These are phyloP conservation scores for Eupithecia subumbrata DNA, from an alignment of 2,888 invertebrate genomes.

Conservation along the genomic window DNA sequence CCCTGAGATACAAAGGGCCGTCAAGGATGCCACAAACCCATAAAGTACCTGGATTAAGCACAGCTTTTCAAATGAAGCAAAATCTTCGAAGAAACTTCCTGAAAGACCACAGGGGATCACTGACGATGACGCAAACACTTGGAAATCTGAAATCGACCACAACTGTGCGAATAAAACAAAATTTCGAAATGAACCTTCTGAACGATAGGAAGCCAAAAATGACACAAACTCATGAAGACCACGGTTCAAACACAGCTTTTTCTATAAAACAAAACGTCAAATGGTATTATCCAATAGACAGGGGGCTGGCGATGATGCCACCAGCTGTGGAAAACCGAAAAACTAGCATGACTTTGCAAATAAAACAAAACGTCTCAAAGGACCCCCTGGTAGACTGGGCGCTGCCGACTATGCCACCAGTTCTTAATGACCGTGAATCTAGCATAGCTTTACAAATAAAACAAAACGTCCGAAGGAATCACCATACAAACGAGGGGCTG, in stretches of 20 bases:
- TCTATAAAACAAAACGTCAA: not conserved
- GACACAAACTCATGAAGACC: not conserved
- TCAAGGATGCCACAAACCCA: not conserved
- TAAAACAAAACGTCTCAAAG: not conserved
- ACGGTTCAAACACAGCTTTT: not conserved
- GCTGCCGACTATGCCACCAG: not conserved
- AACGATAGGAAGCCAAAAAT: not conserved
- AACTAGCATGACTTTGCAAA: not conserved
- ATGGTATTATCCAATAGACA: not conserved
- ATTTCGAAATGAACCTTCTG: not conserved
- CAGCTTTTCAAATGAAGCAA: not conserved
- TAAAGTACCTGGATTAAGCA: not conserved
- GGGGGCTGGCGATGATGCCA: too few species aligned
- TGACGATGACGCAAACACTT: not conserved
- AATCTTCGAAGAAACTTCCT: not conserved
- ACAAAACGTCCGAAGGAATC: slow-evolving; percentile 8
- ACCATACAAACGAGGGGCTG: too few species aligned
- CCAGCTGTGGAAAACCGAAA: not conserved
- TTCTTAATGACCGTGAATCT: not conserved
- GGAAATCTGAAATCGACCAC: too few species aligned
- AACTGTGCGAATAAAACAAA: too few species aligned
- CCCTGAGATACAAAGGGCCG: not conserved
- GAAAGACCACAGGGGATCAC: not conserved
- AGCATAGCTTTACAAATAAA: not conserved
- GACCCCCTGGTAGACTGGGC: not conserved